Conservation (phyloP, 2,113 vertebrate species). For the Coreoperca whiteheadi region DNA sequence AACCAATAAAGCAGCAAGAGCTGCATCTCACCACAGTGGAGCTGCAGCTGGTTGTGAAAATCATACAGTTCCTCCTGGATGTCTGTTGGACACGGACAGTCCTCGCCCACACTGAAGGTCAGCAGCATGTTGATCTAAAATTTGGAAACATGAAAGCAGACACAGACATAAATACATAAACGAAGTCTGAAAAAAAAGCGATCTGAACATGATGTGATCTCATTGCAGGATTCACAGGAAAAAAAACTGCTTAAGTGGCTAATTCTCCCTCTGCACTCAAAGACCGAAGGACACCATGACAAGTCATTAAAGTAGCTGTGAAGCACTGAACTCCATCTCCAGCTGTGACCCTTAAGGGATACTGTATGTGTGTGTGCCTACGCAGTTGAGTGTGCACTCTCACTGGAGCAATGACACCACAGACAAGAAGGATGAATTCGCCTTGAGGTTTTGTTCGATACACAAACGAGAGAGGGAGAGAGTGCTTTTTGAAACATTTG, state of each 20-base stretch:
- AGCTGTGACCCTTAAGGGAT: constrained; percentile 57
- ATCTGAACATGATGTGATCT: constrained; percentile 5
- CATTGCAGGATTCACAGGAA: background rate
- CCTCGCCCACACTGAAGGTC: constrained; percentile 95
- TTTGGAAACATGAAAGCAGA: constrained; percentile 25
- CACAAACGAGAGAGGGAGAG: background rate
- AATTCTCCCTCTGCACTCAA: constrained; percentile 28
- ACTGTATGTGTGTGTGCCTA: background rate
- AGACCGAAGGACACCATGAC: constrained; percentile 39
- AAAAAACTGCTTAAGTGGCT: constrained; percentile 17
- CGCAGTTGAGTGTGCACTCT: background rate
- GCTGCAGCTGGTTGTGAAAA: constrained; percentile 95
- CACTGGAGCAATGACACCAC: constrained; percentile 34
- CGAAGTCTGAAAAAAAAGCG: no score
- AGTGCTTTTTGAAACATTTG: constrained; percentile 33
- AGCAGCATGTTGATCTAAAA: constrained; percentile 98
- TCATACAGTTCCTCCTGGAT: constrained; percentile 95
- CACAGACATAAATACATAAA: background rate
- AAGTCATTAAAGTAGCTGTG: constrained; percentile 58
- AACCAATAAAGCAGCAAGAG: background rate
- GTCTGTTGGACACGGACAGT: constrained; percentile 94
- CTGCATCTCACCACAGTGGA: constrained; percentile 91
- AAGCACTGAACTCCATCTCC: constrained; percentile 55
- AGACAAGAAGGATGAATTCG: constrained; percentile 46
- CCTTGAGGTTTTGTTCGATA: constrained; percentile 37